Evolutionary conservation across 2,797 vertebrate species (phyloP).

Genomic region (Melopsittacus undulatus): DNA sequence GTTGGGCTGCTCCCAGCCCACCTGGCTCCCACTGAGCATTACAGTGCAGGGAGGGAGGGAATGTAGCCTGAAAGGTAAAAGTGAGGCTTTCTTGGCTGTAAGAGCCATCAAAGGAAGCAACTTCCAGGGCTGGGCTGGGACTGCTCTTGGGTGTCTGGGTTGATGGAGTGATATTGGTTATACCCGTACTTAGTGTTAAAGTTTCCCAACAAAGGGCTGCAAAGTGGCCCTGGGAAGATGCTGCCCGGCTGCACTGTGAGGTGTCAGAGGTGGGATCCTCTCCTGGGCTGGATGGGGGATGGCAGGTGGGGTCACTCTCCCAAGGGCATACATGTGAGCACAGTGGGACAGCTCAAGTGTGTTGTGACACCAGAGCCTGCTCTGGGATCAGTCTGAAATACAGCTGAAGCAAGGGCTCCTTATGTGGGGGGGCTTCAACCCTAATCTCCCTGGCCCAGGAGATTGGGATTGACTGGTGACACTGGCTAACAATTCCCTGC

Average conservation of each 20-base stretch:
- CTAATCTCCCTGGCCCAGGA: not conserved
- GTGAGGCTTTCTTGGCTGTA: not conserved
- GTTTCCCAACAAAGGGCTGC: not conserved
- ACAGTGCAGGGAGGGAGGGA: not conserved
- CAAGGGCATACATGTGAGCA: not conserved
- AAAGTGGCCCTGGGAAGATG: not conserved
- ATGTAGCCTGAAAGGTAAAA: not conserved
- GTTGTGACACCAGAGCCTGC: not conserved
- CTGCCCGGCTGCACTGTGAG: not conserved
- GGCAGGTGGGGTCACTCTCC: not conserved
- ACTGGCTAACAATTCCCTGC: not conserved
- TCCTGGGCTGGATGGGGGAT: not conserved
- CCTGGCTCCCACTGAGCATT: not conserved
- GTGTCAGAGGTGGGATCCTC: not conserved
- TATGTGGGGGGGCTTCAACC: not conserved
- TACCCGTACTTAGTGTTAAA: not conserved
- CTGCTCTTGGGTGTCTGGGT: not conserved
- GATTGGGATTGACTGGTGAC: not conserved
- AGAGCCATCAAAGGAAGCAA: not conserved
- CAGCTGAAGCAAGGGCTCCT: not conserved
- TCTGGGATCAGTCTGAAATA: not conserved
- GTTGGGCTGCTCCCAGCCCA: not conserved
- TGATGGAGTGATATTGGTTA: not conserved
- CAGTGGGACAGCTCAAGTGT: not conserved
- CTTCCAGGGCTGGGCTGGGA: not conserved